phyloP scores from a whole-genome alignment of 1,140 invertebrate genomes.

The Thaumetopoea pityocampa region DNA sequence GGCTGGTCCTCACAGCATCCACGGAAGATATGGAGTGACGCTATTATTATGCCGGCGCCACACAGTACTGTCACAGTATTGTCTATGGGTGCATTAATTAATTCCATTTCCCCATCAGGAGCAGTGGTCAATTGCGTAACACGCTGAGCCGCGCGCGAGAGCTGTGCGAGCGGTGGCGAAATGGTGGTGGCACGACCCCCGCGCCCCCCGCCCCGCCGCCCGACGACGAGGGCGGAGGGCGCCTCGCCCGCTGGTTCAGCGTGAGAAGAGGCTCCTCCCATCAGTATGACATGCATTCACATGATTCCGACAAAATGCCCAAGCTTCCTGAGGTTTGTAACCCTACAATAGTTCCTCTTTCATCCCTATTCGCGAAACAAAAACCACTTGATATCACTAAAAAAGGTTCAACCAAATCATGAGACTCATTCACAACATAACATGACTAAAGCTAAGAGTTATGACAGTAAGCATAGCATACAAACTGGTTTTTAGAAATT shows the following conservation, averaged over 20 bases:
- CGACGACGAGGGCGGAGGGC: slow-evolving; percentile 80
- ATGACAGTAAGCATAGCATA: no score
- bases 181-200: slow-evolving; percentile 76
- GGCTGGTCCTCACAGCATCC: no score
- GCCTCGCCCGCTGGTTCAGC: slow-evolving; percentile 89
- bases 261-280: slow-evolving; percentile 87
- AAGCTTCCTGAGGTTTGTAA: slow-evolving; percentile 81
- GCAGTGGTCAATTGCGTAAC: slow-evolving; percentile 81
- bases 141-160: slow-evolving; percentile 83
- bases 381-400: no score
- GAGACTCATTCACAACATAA: no score
- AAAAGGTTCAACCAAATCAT: no score
- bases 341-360: no score
- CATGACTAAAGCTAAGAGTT: no score
- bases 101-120: slow-evolving; percentile 61
- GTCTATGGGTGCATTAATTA: neutral
- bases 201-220: slow-evolving; percentile 69
- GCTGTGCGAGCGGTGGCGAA: slow-evolving; percentile 83
- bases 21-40: no score
- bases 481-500: no score
- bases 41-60: no score
- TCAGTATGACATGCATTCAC: slow-evolving; percentile 83
- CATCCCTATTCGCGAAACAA: no score
- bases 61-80: slow-evolving; percentile 13
- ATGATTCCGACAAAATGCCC: slow-evolving; percentile 81